Conservation (phyloP, 2,888 invertebrate genomes). For the Conus canariensis region DNA sequence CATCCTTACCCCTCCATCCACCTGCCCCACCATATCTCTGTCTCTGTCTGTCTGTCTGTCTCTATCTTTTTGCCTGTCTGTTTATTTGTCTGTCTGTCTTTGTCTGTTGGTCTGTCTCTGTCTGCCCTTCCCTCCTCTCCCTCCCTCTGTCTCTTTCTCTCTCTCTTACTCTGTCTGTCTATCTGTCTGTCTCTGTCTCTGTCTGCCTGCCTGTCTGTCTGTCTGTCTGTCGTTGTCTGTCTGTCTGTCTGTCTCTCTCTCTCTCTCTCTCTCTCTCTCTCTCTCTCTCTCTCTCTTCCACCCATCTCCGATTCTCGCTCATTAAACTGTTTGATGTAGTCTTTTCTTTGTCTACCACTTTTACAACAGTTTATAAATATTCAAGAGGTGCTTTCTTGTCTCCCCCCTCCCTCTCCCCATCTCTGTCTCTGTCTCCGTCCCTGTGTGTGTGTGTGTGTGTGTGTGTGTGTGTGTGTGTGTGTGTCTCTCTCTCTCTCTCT, state of each 20-base stretch:
- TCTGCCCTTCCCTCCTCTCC: background rate
- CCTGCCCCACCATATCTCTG: background rate
- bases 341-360: too few species aligned
- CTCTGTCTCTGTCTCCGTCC: too few species aligned
- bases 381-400: too few species aligned
- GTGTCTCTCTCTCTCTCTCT: too few species aligned
- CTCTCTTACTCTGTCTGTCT: background rate
- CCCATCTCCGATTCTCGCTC: too few species aligned
- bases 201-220: too few species aligned
- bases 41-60: background rate
- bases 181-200: background rate
- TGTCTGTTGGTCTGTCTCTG: background rate
- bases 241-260: background rate
- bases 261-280: conserved; percentile 17
- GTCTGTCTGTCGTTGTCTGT: background rate
- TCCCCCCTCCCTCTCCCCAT: too few species aligned
- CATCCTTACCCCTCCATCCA: too few species aligned
- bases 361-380: too few species aligned
- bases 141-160: background rate
- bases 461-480: too few species aligned
- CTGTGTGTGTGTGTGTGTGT: too few species aligned
- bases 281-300: background rate
- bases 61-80: background rate
- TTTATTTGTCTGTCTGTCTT: background rate
- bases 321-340: too few species aligned